A percentile compares a stretch with the other conserved stretches of the same genome.
Evolutionary conservation across 2,113 vertebrate genomes (phyloP).

Genomic region (Gambusia affinis): DNA sequence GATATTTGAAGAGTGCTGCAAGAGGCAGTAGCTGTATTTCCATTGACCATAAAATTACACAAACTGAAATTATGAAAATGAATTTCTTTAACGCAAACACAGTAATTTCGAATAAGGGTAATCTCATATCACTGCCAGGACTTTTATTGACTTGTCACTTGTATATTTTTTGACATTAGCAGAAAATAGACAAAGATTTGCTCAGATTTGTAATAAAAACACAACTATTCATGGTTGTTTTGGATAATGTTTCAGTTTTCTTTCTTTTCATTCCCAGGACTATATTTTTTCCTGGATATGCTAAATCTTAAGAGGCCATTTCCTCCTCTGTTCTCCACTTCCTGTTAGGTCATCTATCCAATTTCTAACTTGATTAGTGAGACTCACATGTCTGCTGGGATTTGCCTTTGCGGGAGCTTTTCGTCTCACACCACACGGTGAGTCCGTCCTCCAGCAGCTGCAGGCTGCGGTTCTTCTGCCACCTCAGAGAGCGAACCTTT

Average conservation of each 20-base stretch:
- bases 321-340: neutral
- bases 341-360: neutral
- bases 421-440: constrained; percentile 90
- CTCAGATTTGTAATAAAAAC: too few species aligned
- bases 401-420: constrained; percentile 77
- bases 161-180: too few species aligned
- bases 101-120: too few species aligned
- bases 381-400: constrained; percentile 89
- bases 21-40: too few species aligned
- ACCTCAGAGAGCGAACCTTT: constrained; percentile 87
- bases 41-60: too few species aligned
- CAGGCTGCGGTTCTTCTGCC: constrained; percentile 84
- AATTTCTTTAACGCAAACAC: too few species aligned
- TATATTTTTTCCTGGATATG: neutral
- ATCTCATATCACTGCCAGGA: too few species aligned
- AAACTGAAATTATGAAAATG: too few species aligned
- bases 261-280: neutral
- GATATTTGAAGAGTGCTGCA: too few species aligned
- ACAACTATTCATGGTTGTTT: neutral
- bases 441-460: constrained; percentile 89
- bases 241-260: neutral
- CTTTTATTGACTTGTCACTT: too few species aligned
- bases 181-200: too few species aligned
- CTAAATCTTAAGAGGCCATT: neutral
- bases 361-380: too few species aligned